Conservation (phyloP, 2,888 invertebrate genomes). For the Nineta flava region DNA sequence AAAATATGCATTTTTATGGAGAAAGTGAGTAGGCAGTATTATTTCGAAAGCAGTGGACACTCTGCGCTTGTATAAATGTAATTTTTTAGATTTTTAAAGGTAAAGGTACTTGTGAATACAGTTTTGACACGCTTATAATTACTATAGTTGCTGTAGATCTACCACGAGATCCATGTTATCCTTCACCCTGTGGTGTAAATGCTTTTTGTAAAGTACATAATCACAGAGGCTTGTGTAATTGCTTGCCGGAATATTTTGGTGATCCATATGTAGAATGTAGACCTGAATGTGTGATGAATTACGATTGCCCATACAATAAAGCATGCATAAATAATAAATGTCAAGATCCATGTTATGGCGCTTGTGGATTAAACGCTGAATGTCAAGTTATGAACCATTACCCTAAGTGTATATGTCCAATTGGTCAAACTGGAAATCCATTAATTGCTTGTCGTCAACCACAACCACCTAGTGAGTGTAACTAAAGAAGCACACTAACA, state of each 20-base stretch:
- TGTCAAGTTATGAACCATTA: conserved; percentile 61
- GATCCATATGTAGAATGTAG: conserved; percentile 65
- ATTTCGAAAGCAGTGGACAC: neutral
- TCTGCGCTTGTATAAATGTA: neutral
- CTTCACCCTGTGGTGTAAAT: conserved; percentile 66
- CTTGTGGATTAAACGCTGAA: conserved; percentile 61
- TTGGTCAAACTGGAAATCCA: conserved; percentile 56
- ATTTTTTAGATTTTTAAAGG: too few species aligned
- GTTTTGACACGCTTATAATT: neutral
- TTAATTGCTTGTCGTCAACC: conserved; percentile 39
- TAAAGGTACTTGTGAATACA: too few species aligned
- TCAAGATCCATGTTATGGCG: conserved; percentile 60
- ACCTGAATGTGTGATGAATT: conserved; percentile 67
- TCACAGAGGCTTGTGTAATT: conserved; percentile 61
- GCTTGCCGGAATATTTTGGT: conserved; percentile 56
- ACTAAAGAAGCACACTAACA: neutral
- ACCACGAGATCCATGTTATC: conserved; percentile 56
- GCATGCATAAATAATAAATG: conserved; percentile 68
- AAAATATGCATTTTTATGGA: too few species aligned
- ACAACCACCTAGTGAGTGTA: conserved; percentile 20
- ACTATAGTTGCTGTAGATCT: conserved; percentile 29
- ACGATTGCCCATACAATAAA: conserved; percentile 51
- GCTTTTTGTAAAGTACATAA: conserved; percentile 59
- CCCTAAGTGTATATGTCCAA: conserved; percentile 58
- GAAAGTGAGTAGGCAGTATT: too few species aligned